These are phyloP conservation scores for Catostomus latipinnis DNA, from an alignment of 2,797 vertebrate species.

Conservation along the genomic window DNA sequence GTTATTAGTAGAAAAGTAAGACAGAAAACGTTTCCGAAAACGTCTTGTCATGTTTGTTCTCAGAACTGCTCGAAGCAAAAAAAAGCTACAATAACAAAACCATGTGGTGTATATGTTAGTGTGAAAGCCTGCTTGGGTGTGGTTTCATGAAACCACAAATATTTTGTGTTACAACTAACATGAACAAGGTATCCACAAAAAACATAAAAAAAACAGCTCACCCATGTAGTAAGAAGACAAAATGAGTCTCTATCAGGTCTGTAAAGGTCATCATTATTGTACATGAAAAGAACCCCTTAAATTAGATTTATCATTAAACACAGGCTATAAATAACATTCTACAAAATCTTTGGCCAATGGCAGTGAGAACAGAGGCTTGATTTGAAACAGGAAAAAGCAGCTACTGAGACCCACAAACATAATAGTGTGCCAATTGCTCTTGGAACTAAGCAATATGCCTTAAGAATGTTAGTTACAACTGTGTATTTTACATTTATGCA, in stretches of 20 bases:
- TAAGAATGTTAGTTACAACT: no score
- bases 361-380: background rate
- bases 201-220: background rate
- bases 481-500: no score
- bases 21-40: background rate
- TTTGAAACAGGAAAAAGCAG: background rate
- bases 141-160: background rate
- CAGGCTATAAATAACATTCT: background rate
- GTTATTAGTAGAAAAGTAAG: background rate
- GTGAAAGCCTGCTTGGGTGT: background rate
- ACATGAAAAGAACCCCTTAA: background rate
- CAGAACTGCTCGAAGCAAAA: background rate
- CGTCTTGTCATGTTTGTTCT: background rate
- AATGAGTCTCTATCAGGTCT: background rate
- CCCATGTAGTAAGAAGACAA: background rate
- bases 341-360: background rate
- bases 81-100: background rate
- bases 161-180: background rate
- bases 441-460: no score
- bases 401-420: background rate
- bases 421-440: background rate
- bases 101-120: background rate
- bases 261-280: background rate
- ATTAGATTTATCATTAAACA: background rate
- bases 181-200: background rate